phyloP scores from a whole-genome alignment of 2,797 vertebrate genomes.

The Acrossocheilus wenchowensis region DNA sequence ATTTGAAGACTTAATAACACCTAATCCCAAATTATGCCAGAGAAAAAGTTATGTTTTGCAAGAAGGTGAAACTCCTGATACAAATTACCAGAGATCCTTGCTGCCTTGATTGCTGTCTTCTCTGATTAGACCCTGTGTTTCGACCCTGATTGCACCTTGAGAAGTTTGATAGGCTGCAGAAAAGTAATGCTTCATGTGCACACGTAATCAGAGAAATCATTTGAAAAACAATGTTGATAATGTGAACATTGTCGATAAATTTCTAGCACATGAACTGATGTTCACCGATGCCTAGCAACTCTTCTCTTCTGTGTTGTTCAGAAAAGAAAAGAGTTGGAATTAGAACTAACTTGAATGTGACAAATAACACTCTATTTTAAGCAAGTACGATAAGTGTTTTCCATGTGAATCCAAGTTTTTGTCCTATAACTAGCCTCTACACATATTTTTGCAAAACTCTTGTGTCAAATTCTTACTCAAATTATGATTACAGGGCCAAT shows the following conservation, averaged over 20 bases:
- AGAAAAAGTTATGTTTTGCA: constrained; percentile 23
- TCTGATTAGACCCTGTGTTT: constrained; percentile 62
- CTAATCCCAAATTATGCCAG: constrained; percentile 15
- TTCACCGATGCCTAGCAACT: not conserved
- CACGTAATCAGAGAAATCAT: constrained; percentile 41
- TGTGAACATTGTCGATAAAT: not conserved
- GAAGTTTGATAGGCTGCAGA: constrained; percentile 41
- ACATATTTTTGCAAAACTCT: not conserved
- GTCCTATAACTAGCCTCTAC: not conserved
- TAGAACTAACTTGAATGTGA: not conserved
- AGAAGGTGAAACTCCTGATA: constrained; percentile 48
- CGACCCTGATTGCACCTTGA: constrained; percentile 67
- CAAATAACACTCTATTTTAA: not conserved
- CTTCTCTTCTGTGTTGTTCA: not conserved
- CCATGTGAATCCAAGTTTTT: not conserved
- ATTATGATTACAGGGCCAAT: not conserved
- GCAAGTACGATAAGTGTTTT: not conserved
- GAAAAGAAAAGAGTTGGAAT: not conserved
- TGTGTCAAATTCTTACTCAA: too few relatives aligned
- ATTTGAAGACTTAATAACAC: constrained; percentile 20
- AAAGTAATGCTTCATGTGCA: constrained; percentile 41
- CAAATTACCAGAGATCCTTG: constrained; percentile 61
- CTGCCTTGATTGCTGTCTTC: constrained; percentile 65
- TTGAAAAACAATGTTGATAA: constrained; percentile 24
- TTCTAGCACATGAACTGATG: not conserved